These are phyloP conservation scores for Acronicta alni DNA, from an alignment of 2,888 invertebrate species.

Conservation along the genomic window DNA sequence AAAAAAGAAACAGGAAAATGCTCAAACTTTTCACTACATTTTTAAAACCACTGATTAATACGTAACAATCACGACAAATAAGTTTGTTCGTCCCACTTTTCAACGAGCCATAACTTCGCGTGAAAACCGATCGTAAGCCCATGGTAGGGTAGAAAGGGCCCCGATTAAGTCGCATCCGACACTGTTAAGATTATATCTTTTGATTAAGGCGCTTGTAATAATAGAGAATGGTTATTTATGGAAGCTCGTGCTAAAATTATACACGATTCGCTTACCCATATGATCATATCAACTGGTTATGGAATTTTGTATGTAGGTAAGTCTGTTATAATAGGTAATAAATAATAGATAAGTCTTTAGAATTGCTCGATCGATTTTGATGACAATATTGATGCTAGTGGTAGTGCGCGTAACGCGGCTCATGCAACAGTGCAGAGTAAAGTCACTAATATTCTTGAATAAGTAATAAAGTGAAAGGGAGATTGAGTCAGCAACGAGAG, in stretches of 20 bases:
- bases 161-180: constrained; percentile 78
- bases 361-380: constrained; percentile 1
- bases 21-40: constrained; percentile 24
- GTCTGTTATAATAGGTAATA: not conserved
- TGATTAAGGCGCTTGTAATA: constrained; percentile 87
- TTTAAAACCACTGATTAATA: constrained; percentile 41
- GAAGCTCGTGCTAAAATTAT: constrained; percentile 72
- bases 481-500: no score
- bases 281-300: constrained; percentile 34
- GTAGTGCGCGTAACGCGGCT: no score
- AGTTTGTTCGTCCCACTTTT: constrained; percentile 27
- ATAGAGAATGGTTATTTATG: constrained; percentile 83
- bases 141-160: constrained; percentile 60
- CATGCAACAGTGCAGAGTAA: no score
- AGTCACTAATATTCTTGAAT: no score
- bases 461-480: no score
- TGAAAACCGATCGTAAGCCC: constrained; percentile 60
- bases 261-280: constrained; percentile 62
- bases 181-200: constrained; percentile 87
- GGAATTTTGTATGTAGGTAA: constrained; percentile 26
- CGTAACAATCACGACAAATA: constrained; percentile 34
- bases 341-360: no score
- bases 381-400: not conserved
- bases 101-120: constrained; percentile 30
- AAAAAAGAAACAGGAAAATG: constrained; percentile 4